A percentile compares a stretch with the other conserved stretches of the same genome.
Evolutionary conservation across 2,888 invertebrate genomes (phyloP).

Genomic region (Mycalesis mineus): DNA sequence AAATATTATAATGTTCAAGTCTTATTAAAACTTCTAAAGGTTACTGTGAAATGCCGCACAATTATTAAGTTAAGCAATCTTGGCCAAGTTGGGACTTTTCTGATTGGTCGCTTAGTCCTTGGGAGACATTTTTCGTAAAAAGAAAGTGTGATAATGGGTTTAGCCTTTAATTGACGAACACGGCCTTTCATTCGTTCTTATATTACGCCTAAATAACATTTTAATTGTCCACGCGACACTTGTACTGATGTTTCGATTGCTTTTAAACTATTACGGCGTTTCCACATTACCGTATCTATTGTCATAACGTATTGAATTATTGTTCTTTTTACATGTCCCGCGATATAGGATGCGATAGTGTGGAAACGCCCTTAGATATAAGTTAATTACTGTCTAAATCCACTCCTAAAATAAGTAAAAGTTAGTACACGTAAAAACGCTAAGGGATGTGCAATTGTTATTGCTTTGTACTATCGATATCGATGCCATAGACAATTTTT

Average conservation of each 20-base stretch:
- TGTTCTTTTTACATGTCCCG: not conserved
- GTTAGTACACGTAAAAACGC: slow-evolving; percentile 55
- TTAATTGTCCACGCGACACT: slow-evolving; percentile 16
- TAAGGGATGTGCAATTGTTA: slow-evolving; percentile 71
- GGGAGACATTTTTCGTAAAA: slow-evolving; percentile 50
- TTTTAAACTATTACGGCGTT: slow-evolving; percentile 20
- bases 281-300: not conserved
- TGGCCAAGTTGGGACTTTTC: slow-evolving; percentile 41
- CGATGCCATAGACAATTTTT: slow-evolving; percentile 49
- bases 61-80: slow-evolving; percentile 47
- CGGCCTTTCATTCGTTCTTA: slow-evolving; percentile 35
- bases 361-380: slow-evolving; percentile 39
- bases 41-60: slow-evolving; percentile 61
- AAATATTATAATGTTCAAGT: not conserved
- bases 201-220: slow-evolving; percentile 28
- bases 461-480: slow-evolving; percentile 41
- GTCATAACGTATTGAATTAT: not conserved
- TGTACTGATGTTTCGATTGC: slow-evolving; percentile 29
- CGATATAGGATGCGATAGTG: not conserved
- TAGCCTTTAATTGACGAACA: slow-evolving; percentile 67
- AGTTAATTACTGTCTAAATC: slow-evolving; percentile 73
- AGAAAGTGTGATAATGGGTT: slow-evolving; percentile 64
- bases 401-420: slow-evolving; percentile 64
- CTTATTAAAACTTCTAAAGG: slow-evolving; percentile 24
- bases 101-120: slow-evolving; percentile 40